Evolutionary conservation across 2,797 vertebrate species (phyloP).

Genomic region (Darevskia mixta): DNA sequence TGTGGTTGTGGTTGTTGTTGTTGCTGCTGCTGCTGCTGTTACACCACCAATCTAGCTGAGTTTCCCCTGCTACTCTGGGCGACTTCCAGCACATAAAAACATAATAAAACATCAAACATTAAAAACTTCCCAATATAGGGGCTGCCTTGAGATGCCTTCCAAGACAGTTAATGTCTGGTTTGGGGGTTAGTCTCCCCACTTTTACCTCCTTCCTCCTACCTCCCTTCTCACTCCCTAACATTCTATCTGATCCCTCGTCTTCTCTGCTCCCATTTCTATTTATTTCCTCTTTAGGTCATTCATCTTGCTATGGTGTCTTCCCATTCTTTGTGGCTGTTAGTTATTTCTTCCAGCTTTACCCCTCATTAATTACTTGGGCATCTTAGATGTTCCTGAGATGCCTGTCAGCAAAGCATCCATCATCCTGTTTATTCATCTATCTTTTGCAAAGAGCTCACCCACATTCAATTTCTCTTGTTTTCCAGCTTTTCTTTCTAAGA

Average conservation of each 20-base stretch:
- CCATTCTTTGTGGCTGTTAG: background rate
- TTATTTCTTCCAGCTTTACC: conserved; percentile 21
- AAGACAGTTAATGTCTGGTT: background rate
- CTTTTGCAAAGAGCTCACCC: background rate
- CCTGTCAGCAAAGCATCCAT: conserved; percentile 12
- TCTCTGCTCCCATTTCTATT: background rate
- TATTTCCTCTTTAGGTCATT: conserved; percentile 2
- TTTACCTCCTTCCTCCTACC: background rate
- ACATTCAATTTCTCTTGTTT: conserved; percentile 4
- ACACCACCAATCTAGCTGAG: no score
- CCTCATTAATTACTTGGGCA: conserved; percentile 26
- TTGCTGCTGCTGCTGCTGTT: no score
- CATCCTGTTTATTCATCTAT: background rate
- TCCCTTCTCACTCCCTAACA: background rate
- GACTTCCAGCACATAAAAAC: no score
- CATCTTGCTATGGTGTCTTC: background rate
- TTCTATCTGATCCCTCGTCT: background rate
- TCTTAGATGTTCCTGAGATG: background rate
- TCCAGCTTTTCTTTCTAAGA: background rate
- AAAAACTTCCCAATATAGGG: no score
- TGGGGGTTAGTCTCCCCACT: background rate
- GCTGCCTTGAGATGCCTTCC: no score
- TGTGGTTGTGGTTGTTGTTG: no score
- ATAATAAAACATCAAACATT: no score
- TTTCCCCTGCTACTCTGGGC: no score